A percentile compares a stretch with the other conserved stretches of the same genome.
Conservation (phyloP, 1,140 invertebrate species). For the Bombus balteatus region DNA sequence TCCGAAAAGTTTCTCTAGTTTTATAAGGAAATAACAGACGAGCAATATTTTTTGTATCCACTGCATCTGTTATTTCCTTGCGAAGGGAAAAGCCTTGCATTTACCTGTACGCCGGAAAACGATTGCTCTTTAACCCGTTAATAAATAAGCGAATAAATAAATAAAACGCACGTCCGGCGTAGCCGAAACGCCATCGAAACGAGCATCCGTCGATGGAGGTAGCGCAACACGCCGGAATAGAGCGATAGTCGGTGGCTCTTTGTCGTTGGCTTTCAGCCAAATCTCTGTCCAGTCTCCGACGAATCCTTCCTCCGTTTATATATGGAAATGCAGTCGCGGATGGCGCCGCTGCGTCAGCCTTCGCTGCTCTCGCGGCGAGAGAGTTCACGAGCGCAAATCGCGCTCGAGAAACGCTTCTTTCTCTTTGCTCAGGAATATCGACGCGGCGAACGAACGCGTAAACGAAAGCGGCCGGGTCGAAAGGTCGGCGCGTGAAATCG, state of each 20-base stretch:
- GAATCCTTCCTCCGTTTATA: conserved; percentile 70
- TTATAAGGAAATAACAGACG: too few relatives aligned
- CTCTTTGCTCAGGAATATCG: neutral
- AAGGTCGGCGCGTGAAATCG: neutral
- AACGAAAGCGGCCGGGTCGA: neutral
- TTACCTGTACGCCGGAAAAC: too few relatives aligned
- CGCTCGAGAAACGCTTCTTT: too few relatives aligned
- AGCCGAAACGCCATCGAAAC: neutral
- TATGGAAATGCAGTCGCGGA: conserved; percentile 70
- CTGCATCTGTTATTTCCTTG: too few relatives aligned
- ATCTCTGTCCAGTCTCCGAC: conserved; percentile 53
- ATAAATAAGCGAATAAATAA: neutral
- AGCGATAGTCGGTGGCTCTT: neutral
- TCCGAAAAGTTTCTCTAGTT: too few relatives aligned
- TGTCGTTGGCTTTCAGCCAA: conserved; percentile 65
- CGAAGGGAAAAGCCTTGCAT: too few relatives aligned
- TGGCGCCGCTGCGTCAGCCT: conserved; percentile 9
- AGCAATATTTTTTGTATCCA: too few relatives aligned
- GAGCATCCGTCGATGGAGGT: neutral
- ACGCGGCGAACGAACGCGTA: neutral
- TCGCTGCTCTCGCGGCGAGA: neutral
- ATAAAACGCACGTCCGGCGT: too few relatives aligned
- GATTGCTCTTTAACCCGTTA: neutral
- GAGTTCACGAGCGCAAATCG: too few relatives aligned
- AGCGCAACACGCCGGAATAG: neutral